Evolutionary conservation across 2,113 vertebrate species (phyloP).

Genomic region (Lonchura striata): DNA sequence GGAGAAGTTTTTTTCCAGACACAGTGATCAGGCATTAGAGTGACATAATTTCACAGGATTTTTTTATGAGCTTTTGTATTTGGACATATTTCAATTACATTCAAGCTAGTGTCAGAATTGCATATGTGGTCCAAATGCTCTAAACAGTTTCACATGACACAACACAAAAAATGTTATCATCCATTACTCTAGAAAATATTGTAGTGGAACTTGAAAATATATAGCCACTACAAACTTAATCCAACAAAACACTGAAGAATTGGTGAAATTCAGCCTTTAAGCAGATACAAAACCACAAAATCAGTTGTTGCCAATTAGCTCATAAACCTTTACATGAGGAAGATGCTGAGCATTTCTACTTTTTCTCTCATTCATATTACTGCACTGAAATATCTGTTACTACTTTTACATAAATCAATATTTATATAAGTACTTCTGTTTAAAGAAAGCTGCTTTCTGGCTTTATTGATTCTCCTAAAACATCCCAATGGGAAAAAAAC

Average conservation of each 20-base stretch:
- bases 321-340: neutral
- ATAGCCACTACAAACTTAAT: neutral
- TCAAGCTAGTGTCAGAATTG: neutral
- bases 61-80: neutral
- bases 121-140: neutral
- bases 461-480: neutral
- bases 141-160: neutral
- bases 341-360: neutral
- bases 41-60: neutral
- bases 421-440: neutral
- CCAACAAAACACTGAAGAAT: neutral
- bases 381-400: neutral
- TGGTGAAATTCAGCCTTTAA: neutral
- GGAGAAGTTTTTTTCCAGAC: neutral
- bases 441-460: neutral
- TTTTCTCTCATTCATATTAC: neutral
- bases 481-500: neutral
- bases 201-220: neutral
- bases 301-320: neutral
- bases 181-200: neutral
- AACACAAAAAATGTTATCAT: neutral
- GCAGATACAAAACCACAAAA: neutral
- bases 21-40: neutral
- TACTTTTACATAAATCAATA: neutral
- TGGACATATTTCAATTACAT: neutral